Evolutionary conservation across 2,113 vertebrate genomes (phyloP).

Genomic region (Caranx ignobilis): DNA sequence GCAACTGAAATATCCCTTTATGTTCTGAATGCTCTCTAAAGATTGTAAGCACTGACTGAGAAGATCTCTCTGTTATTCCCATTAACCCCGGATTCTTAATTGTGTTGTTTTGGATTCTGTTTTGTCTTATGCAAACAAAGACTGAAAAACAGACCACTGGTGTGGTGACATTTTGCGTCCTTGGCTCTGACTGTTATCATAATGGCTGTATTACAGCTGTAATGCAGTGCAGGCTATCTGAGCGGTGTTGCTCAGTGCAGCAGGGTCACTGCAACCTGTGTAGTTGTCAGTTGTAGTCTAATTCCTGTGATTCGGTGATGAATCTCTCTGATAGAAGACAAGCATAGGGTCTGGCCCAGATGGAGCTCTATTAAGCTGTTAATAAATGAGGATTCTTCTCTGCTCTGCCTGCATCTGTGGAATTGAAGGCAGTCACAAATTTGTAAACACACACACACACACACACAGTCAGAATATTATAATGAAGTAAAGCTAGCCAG

Average conservation of each 20-base stretch:
- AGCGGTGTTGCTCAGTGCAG: constrained; percentile 43
- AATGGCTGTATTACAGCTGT: constrained; percentile 47
- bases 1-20: constrained; percentile 11
- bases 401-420: constrained; percentile 89
- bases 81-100: constrained; percentile 20
- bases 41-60: not conserved
- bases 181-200: constrained; percentile 26
- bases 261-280: constrained; percentile 75
- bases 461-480: constrained; percentile 86
- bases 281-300: constrained; percentile 80
- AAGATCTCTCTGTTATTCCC: constrained; percentile 7
- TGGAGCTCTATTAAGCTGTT: constrained; percentile 92
- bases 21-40: constrained; percentile 22
- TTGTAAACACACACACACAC: constrained; percentile 69
- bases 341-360: constrained; percentile 88
- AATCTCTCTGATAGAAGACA: constrained; percentile 87
- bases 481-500: constrained; percentile 91
- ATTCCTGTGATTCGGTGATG: constrained; percentile 85
- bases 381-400: constrained; percentile 89
- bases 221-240: constrained; percentile 33
- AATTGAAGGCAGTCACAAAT: constrained; percentile 89
- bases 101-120: not conserved
- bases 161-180: constrained; percentile 32
- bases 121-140: not conserved
- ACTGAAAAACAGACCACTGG: not conserved